Evolutionary conservation across 2,113 vertebrate species (phyloP).

Genomic region (Plestiodon gilberti): DNA sequence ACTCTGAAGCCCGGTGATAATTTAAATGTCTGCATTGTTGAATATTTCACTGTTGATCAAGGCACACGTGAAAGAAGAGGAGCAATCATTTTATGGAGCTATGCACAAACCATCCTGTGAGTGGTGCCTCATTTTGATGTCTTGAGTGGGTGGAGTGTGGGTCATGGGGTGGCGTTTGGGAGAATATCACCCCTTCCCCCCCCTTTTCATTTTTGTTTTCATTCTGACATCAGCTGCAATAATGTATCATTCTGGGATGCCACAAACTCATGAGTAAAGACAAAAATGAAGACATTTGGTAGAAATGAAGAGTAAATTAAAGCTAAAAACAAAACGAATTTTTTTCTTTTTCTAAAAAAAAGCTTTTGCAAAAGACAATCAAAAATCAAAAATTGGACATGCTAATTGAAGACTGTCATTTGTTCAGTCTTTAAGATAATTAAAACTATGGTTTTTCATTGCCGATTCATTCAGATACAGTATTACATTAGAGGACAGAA

Average conservation of each 20-base stretch:
- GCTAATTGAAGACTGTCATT: background rate
- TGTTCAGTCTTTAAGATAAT: background rate
- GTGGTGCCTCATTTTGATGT: slow-evolving; percentile 73
- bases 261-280: slow-evolving; percentile 30
- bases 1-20: slow-evolving; percentile 76
- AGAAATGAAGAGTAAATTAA: background rate
- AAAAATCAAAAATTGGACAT: slow-evolving; percentile 1
- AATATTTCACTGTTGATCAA: slow-evolving; percentile 72
- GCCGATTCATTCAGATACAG: background rate
- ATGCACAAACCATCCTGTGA: slow-evolving; percentile 74
- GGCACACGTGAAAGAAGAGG: slow-evolving; percentile 72
- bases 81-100: slow-evolving; percentile 73
- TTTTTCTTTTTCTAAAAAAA: background rate
- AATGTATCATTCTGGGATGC: slow-evolving; percentile 53
- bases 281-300: slow-evolving; percentile 40
- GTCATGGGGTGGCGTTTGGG: slow-evolving; percentile 66
- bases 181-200: slow-evolving; percentile 54
- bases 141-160: slow-evolving; percentile 63
- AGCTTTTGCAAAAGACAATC: background rate
- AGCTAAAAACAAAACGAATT: background rate
- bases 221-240: slow-evolving; percentile 63
- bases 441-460: no score
- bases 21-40: slow-evolving; percentile 74
- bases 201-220: slow-evolving; percentile 36
- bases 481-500: background rate